Evolutionary conservation across 2,888 invertebrate genomes (phyloP), one percentile per base, ranked within the genome.

Genomic region (Argynnis bischoffii): DNA sequence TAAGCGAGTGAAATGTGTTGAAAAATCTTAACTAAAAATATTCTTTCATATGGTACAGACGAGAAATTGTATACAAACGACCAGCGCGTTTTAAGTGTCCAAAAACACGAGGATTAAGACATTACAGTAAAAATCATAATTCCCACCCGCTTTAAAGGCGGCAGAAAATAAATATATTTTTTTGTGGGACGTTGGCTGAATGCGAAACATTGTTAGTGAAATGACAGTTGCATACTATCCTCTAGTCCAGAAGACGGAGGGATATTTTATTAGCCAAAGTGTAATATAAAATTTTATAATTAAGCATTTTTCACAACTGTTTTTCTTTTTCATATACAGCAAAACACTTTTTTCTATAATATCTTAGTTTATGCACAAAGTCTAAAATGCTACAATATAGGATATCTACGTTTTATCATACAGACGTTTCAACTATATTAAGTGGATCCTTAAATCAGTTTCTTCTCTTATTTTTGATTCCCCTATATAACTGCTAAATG

Each of bases 181-280:
- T 68, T 60, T 59, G 55, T 53, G 51, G 41, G 50, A 48, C 16
- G 54, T 47, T 8, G 54, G n/a, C 50, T 60, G 56, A 63, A 65
- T 66, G 55, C 46, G 47, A 63, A 69, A 69, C 60, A 56, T 69
- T 69, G 65, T 69, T 69, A 69, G 65, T 54, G 60, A 51, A 65
- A 68, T 68, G 66, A 66, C 53, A 54, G 46, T 46, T 59, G 61
- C 65, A 66, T 63, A 63, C 55, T 60, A 53, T 61, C 55, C 63
- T 69, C n/a, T 55, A 65, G 69, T 55, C 51, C 13, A 18, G 26
- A 41, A 41, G 50, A 14, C 47, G 31, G 26, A 3, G 13, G 50
- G 11, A 54, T 55, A 51, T 60, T 2, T 50, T n/a, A 14, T 2
- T 15, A 50, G 35, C 2, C 2, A 41, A 41, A 41, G 8, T 41